Evolutionary conservation across 2,113 vertebrate genomes (phyloP).

Genomic region (Nipponia nippon): DNA sequence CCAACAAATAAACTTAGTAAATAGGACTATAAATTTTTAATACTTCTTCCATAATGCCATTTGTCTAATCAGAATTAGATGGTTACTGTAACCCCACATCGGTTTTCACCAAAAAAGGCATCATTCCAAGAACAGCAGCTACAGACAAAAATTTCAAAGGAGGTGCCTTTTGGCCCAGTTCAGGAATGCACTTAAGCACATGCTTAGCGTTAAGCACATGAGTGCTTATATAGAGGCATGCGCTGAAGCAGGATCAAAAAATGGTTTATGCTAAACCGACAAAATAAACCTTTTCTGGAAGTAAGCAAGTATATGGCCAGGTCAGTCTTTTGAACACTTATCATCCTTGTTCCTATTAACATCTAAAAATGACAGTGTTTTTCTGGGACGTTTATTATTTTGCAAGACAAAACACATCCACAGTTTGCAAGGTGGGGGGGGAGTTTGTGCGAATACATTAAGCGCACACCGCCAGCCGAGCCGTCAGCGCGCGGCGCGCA

Average conservation of each 20-base stretch:
- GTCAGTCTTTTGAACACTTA: neutral
- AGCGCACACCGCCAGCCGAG: neutral
- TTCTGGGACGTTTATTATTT: neutral
- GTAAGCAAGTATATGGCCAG: neutral
- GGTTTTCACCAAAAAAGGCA: constrained; percentile 58
- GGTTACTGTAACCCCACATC: constrained; percentile 11
- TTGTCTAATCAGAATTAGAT: constrained; percentile 70
- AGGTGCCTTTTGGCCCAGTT: constrained; percentile 19
- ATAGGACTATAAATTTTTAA: constrained; percentile 80
- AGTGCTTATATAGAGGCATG: constrained; percentile 10
- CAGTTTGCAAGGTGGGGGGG: neutral
- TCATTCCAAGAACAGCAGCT: constrained; percentile 41
- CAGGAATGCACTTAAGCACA: constrained; percentile 48
- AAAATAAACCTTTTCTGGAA: neutral
- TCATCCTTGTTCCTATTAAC: neutral
- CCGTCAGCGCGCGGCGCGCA: neutral
- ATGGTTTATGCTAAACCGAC: neutral
- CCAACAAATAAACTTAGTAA: constrained; percentile 72
- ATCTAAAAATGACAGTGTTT: neutral
- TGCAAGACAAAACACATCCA: neutral
- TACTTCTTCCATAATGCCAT: constrained; percentile 65
- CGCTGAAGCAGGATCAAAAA: neutral
- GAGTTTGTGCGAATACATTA: neutral
- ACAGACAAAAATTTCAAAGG: constrained; percentile 28
- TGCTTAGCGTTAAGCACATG: neutral